Conservation (phyloP, 2,888 invertebrate genomes). For the Folsomia candida region DNA sequence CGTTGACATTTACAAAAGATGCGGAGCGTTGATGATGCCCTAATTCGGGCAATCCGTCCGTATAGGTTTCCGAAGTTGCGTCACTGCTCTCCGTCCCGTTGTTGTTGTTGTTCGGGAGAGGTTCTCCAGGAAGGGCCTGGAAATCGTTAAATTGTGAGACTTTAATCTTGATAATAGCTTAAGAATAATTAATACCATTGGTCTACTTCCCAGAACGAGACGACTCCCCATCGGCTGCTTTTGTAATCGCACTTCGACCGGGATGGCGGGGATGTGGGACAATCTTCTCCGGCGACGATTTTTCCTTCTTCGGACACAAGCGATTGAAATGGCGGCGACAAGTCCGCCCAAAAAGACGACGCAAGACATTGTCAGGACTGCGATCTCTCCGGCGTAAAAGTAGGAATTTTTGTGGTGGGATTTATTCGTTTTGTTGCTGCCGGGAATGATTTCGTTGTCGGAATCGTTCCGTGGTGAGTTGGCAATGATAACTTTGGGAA, state of each 20-base stretch:
- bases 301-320: conserved; percentile 43
- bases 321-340: conserved; percentile 68
- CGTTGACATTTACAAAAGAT: conserved; percentile 14
- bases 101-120: conserved; percentile 14
- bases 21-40: conserved; percentile 29
- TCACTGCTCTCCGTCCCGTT: conserved; percentile 45
- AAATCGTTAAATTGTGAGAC: no score
- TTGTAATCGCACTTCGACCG: conserved; percentile 48
- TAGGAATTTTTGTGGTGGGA: conserved; percentile 43
- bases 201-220: conserved; percentile 28
- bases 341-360: conserved; percentile 78
- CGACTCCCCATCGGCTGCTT: conserved; percentile 35
- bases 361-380: conserved; percentile 75
- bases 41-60: conserved; percentile 39
- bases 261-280: conserved; percentile 49
- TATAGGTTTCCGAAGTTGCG: conserved; percentile 52
- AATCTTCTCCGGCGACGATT: conserved; percentile 38
- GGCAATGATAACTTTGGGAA: neutral
- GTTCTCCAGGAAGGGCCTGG: conserved; percentile 48
- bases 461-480: neutral
- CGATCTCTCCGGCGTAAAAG: conserved; percentile 61
- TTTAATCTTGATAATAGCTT: no score
- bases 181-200: conserved; percentile 47
- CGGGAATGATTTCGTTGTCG: neutral
- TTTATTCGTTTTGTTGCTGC: conserved; percentile 26